Conservation (phyloP, 1,140 invertebrate species). For the Aricia agestis region DNA sequence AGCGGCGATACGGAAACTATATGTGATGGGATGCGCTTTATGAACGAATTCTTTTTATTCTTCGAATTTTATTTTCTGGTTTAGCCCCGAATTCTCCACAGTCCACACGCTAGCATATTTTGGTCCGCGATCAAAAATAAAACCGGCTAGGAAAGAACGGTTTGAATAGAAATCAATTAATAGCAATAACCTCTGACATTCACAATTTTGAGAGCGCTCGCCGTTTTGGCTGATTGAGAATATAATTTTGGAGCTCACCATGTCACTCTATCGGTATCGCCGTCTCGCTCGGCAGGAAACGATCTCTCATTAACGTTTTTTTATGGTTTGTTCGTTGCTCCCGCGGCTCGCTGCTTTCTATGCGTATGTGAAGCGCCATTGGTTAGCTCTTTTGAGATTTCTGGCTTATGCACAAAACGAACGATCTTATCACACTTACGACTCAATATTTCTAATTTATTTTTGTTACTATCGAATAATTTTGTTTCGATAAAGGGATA, state of each 20-base stretch:
- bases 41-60: constrained; percentile 9
- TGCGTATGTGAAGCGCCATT: constrained; percentile 18
- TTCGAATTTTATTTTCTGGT: neutral
- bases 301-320: constrained; percentile 72
- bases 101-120: neutral
- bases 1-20: constrained; percentile 6
- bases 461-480: neutral
- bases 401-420: neutral
- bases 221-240: neutral
- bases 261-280: constrained; percentile 20
- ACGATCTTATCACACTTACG: no score
- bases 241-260: constrained; percentile 10
- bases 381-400: neutral
- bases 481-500: neutral
- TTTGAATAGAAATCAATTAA: neutral
- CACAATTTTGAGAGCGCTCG: constrained; percentile 2
- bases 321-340: constrained; percentile 66
- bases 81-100: neutral
- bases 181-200: constrained; percentile 9
- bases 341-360: constrained; percentile 32
- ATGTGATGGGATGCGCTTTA: constrained; percentile 10
- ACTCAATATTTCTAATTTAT: neutral
- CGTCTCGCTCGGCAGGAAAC: constrained; percentile 53
- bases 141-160: neutral
- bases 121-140: neutral